Percentiles rank a stretch among this genome's conserved stretches.
Conservation (phyloP, 2,888 invertebrate genomes). For the Phortica magna region DNA sequence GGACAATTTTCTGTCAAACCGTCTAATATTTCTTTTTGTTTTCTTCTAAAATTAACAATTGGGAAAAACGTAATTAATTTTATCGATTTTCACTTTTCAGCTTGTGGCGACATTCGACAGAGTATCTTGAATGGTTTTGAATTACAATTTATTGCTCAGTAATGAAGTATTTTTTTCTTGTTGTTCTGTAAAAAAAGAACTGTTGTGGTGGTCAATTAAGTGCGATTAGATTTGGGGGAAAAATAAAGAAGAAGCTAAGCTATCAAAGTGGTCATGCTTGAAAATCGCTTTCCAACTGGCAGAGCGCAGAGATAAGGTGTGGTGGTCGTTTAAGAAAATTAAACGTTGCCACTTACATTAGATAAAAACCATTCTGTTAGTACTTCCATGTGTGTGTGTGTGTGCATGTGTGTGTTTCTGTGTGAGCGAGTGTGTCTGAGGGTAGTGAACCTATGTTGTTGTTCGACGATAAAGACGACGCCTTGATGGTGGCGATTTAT, state of each 20-base stretch:
- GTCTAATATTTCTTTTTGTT: not conserved
- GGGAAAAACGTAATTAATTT: conserved; percentile 20
- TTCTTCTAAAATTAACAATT: conserved; percentile 27
- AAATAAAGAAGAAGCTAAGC: conserved; percentile 39
- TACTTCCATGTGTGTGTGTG: not conserved
- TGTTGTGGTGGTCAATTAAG: conserved; percentile 51
- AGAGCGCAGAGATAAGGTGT: conserved; percentile 48
- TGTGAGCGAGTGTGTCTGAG: too few species aligned
- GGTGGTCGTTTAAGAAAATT: conserved; percentile 29
- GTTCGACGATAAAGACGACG: not conserved
- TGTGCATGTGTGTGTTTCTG: not conserved
- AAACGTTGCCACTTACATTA: conserved; percentile 13
- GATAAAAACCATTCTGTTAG: conserved; percentile 17
- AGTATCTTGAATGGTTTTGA: conserved; percentile 41
- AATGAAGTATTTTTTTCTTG: not conserved
- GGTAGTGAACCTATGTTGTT: not conserved
- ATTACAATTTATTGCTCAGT: conserved; percentile 49
- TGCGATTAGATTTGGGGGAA: conserved; percentile 61
- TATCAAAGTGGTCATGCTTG: conserved; percentile 41
- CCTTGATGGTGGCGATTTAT: conserved; percentile 10
- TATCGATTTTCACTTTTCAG: conserved; percentile 13
- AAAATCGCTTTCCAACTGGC: conserved; percentile 37
- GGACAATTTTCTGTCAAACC: not conserved
- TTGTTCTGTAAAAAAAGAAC: conserved; percentile 8
- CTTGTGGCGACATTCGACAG: not conserved